phyloP scores from a whole-genome alignment of 2,888 invertebrate species.

The Tiphia femorata region DNA sequence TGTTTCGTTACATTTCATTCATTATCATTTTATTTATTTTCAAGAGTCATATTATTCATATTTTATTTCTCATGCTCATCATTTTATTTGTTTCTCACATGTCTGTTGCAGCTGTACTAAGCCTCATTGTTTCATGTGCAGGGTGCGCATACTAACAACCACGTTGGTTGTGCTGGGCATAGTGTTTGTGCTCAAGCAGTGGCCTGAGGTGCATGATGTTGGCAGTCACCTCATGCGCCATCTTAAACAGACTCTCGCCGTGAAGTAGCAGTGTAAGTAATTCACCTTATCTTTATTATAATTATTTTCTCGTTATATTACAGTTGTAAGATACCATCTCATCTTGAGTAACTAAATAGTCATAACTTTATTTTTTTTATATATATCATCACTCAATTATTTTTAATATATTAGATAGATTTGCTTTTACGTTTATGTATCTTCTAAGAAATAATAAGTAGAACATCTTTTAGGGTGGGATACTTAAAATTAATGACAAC shows the following conservation, averaged over 20 bases:
- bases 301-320: background rate
- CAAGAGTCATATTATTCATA: constrained; percentile 20
- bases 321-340: too few relatives aligned
- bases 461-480: constrained; percentile 51
- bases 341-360: background rate
- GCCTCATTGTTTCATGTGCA: constrained; percentile 72
- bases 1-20: too few relatives aligned
- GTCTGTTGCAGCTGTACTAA: constrained; percentile 69
- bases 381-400: background rate
- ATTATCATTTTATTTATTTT: background rate
- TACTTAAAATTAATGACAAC: constrained; percentile 45
- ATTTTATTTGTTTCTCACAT: constrained; percentile 57
- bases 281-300: constrained; percentile 6
- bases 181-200: constrained; percentile 88
- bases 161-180: constrained; percentile 84
- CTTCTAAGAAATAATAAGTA: too few relatives aligned
- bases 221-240: constrained; percentile 84
- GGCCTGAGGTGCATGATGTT: constrained; percentile 89
- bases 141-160: constrained; percentile 89
- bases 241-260: constrained; percentile 83
- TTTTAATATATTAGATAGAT: constrained; percentile 1
- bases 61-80: constrained; percentile 44
- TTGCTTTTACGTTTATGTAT: too few relatives aligned
- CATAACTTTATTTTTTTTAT: background rate
- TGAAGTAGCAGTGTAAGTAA: constrained; percentile 72